Base-by-base conservation (phyloP, 2,888 invertebrate genomes). In the Marasmarcha lunaedactyla region DNA sequence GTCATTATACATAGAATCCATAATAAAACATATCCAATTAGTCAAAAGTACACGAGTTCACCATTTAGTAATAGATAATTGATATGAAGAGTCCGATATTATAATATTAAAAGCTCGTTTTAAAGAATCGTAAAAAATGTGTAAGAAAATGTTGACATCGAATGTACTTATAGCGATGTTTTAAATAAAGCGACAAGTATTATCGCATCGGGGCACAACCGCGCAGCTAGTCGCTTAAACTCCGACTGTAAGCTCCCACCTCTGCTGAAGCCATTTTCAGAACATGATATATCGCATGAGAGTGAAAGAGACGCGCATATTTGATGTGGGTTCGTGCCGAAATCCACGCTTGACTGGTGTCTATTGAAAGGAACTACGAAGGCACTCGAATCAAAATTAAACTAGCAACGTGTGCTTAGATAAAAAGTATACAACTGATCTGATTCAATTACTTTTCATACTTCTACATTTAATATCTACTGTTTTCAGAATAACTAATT, bases 321-420 rank as follows among this genome's bases (percentile, higher is more conserved):
- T 25, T 9, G 6, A 9, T 25, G 25, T 25, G 5, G 25, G 5
- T 25, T 25, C 25, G 25, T 9, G 5, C 25, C 25, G 5, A 5
- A 9, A 9, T 25, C 5, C 9, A 25, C 25, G 6, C 6, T 25
- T 5, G 25, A 25, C n/a, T n/a, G n/a, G n/a, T n/a, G n/a, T n/a
- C n/a, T n/a, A n/a, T n/a, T n/a, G 60, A 59, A 72, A 66, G 67
- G 65, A 73, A 74, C 71, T 64, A 59, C 51, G 52, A 69, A 68
- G 63, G 70, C 72, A 63, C 60, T 60, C 46, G 64, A 63, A 71
- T 70, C 65, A 74, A 77, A 78, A 78, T n/a, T 76, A 76, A 74
- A 74, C 72, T 69, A 68, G 58, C 61, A 63, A 46, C 55, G 48
- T 25, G 6, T 25, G 25, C n/a, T n/a, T n/a, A n/a, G 25, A 25